Percentiles rank a stretch among this genome's conserved stretches.
Evolutionary conservation across 37 sponge, comb jelly and placozoan genomes (phyloP).

Genomic region (Beroe ovata): DNA sequence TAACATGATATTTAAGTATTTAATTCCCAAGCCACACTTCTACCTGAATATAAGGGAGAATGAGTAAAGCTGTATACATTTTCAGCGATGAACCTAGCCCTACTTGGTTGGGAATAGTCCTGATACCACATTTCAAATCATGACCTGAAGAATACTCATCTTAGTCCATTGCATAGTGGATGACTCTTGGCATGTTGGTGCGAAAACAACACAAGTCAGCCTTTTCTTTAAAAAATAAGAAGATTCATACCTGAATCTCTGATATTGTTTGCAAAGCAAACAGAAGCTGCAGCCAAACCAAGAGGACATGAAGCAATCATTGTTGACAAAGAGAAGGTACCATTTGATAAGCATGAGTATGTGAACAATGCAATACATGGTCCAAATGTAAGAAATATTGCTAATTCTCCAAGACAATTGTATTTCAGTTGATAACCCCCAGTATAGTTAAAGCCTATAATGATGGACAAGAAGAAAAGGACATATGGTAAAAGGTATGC

Average conservation of each 20-base stretch:
- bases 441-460: constrained; percentile 6
- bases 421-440: neutral
- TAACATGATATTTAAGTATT: neutral
- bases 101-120: constrained; percentile 8
- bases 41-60: constrained; percentile 59
- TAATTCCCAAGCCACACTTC: neutral
- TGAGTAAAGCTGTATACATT: neutral
- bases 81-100: constrained; percentile 10
- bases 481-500: constrained; percentile 34
- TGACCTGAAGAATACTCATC: constrained; percentile 29
- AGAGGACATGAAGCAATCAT: constrained; percentile 40
- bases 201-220: neutral
- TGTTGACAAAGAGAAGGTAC: neutral
- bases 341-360: constrained; percentile 15
- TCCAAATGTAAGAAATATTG: constrained; percentile 10
- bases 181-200: too few relatives aligned
- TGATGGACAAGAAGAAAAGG: constrained; percentile 19
- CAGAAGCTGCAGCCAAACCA: neutral
- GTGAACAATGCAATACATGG: constrained; percentile 1
- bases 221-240: neutral
- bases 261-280: constrained; percentile 25
- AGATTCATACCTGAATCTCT: constrained; percentile 34
- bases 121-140: constrained; percentile 63
- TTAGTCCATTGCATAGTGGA: too few relatives aligned
- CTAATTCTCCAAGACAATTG: constrained; percentile 46